Evolutionary conservation across 64 coral and sea anemone species (phyloP).

Genomic region (Anthopleura sola): DNA sequence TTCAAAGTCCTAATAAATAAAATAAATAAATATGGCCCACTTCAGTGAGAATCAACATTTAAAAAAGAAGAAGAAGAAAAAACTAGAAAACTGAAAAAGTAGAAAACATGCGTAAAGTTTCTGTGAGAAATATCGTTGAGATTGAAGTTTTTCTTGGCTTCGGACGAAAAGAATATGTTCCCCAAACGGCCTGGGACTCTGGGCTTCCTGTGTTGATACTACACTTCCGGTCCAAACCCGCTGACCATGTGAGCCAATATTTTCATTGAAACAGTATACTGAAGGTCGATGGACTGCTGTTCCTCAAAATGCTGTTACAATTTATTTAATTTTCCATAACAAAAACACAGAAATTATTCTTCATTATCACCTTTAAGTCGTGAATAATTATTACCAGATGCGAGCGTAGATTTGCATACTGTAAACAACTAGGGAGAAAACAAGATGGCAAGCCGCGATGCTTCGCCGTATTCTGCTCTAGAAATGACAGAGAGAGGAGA

Average conservation of each 20-base stretch:
- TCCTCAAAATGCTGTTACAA: not conserved
- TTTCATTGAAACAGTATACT: no score
- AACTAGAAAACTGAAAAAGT: no score
- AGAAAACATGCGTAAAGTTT: no score
- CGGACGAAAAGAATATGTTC: no score
- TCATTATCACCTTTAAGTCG: not conserved
- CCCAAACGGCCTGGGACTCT: not conserved
- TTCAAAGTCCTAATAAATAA: no score
- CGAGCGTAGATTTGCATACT: not conserved
- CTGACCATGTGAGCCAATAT: not conserved
- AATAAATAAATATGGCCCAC: no score
- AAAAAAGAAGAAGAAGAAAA: no score
- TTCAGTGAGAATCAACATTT: no score
- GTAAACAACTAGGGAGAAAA: not conserved
- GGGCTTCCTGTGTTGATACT: not conserved
- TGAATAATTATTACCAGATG: not conserved
- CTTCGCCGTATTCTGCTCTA: constrained; percentile 21
- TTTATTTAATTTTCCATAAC: not conserved
- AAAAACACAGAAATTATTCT: not conserved
- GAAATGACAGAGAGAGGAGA: constrained; percentile 13
- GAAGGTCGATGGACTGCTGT: not conserved
- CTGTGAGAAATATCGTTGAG: no score
- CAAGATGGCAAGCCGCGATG: not conserved
- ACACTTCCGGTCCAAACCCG: not conserved
- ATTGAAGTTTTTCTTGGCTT: no score